phyloP scores from a whole-genome alignment of 53 echinoderm and acorn worm species.

The Actinopyga echinites region DNA sequence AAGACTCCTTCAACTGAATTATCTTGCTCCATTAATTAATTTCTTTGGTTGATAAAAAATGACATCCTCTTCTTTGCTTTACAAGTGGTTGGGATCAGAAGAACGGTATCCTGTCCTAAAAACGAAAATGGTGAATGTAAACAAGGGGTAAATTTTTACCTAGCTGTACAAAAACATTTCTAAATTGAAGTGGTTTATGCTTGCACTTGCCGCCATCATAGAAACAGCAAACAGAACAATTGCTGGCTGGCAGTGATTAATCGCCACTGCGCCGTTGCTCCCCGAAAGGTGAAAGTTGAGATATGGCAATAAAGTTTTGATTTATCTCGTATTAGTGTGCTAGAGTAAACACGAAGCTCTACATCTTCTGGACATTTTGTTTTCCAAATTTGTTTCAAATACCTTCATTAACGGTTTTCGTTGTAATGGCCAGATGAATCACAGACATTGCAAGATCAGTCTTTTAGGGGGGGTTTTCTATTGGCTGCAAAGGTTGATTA shows the following conservation, averaged over 20 bases:
- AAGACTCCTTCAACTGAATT: no score
- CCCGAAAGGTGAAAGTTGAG: conserved; percentile 30
- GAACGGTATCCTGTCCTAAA: not conserved
- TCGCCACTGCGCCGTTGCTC: not conserved
- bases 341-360: conserved; percentile 23
- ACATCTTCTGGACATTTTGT: not conserved
- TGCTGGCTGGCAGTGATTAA: conserved; percentile 9
- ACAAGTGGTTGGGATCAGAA: not conserved
- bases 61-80: not conserved
- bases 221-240: conserved; percentile 7
- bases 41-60: not conserved
- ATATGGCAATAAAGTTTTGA: conserved; percentile 21
- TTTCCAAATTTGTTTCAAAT: conserved; percentile 27
- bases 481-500: no score
- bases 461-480: no score
- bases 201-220: not conserved
- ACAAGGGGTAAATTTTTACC: conserved; percentile 17
- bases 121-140: not conserved
- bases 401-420: not conserved
- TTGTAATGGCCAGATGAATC: not conserved
- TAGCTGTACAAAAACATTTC: no score
- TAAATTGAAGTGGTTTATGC: no score
- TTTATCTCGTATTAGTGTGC: conserved; percentile 22
- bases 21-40: conserved; percentile 23
- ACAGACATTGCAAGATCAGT: not conserved